phyloP scores from a whole-genome alignment of 2,113 vertebrate species.

The Chaetodon auriga region DNA sequence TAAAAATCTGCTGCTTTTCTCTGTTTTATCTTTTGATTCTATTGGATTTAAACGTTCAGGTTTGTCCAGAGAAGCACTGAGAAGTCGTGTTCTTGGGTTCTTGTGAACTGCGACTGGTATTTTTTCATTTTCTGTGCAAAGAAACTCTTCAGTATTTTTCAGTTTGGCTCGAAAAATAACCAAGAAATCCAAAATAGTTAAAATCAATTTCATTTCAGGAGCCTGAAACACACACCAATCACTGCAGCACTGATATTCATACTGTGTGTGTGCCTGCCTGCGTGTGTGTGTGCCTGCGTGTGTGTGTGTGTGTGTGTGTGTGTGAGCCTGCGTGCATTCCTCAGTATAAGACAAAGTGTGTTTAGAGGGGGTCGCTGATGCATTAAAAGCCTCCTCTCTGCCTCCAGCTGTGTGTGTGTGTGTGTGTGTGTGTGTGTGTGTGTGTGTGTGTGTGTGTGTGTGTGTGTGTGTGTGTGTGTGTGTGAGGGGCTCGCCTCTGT shows the following conservation, averaged over 20 bases:
- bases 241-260: background rate
- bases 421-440: slow-evolving; percentile 7
- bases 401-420: background rate
- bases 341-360: background rate
- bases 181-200: too few species aligned
- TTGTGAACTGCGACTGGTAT: too few species aligned
- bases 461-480: slow-evolving; percentile 5
- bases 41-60: too few species aligned
- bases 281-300: background rate
- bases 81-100: too few species aligned
- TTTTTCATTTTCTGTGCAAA: too few species aligned
- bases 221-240: too few species aligned
- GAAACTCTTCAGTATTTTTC: too few species aligned
- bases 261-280: background rate
- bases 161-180: too few species aligned
- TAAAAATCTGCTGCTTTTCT: too few species aligned
- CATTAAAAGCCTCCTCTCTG: slow-evolving; percentile 3
- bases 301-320: background rate
- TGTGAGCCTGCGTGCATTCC: background rate
- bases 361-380: background rate
- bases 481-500: background rate
- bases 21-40: too few species aligned
- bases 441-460: slow-evolving; percentile 1
- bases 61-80: too few species aligned
- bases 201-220: too few species aligned